Conservation (phyloP, 2,888 invertebrate genomes). For the Cosmopolites sordidus region DNA sequence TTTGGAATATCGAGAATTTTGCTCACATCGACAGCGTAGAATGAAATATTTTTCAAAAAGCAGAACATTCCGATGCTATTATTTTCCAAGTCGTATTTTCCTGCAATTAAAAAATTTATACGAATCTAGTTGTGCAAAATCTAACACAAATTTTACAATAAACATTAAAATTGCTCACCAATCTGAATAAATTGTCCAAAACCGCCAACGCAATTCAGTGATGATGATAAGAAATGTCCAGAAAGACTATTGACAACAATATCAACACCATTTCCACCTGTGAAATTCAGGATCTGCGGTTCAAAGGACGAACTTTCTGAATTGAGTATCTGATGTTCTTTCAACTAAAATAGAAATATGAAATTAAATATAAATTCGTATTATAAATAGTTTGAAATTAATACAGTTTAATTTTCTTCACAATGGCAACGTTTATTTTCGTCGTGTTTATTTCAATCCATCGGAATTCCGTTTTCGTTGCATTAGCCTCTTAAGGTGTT, state of each 20-base stretch:
- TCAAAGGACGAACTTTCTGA: constrained; percentile 71
- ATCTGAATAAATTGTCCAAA: constrained; percentile 77
- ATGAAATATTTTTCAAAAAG: constrained; percentile 73
- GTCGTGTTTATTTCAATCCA: too few relatives aligned
- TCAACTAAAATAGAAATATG: constrained; percentile 33
- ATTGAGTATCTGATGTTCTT: constrained; percentile 40
- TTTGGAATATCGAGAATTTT: constrained; percentile 55
- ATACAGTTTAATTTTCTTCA: too few relatives aligned
- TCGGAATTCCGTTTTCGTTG: too few relatives aligned
- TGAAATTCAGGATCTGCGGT: constrained; percentile 71
- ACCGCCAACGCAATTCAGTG: constrained; percentile 57
- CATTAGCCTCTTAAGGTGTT: too few relatives aligned
- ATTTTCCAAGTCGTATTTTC: constrained; percentile 69
- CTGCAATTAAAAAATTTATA: constrained; percentile 10
- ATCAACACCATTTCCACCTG: constrained; percentile 85
- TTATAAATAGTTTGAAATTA: too few relatives aligned
- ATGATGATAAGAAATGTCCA: constrained; percentile 79
- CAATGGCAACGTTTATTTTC: too few relatives aligned
- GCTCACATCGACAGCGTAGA: constrained; percentile 74
- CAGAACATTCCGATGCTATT: constrained; percentile 63
- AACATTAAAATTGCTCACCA: constrained; percentile 46
- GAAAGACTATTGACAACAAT: constrained; percentile 86
- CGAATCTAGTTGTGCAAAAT: too few relatives aligned
- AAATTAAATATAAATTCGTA: too few relatives aligned
- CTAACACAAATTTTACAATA: too few relatives aligned